Base-by-base conservation (phyloP, 2,113 vertebrate genomes). In the Synchiropus splendidus region DNA sequence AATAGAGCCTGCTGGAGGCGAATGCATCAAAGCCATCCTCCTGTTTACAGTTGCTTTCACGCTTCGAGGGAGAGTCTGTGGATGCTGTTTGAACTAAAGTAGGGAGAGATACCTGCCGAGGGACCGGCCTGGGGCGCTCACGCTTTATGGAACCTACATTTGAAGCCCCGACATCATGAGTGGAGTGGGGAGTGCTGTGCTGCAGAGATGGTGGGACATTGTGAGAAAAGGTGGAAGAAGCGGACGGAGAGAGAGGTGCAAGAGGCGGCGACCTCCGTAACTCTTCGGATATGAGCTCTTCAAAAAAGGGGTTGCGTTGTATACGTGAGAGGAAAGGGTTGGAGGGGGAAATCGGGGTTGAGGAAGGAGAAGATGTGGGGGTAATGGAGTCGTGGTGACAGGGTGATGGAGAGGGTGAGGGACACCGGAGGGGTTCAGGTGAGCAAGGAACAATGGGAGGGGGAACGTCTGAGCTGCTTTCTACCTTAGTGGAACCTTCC, bases 401-500 rank as follows among this genome's bases (percentile, higher is more conserved):
- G 71, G 82, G 61, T 67, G 65, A 59, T 77, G 68, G 12, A 40
- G 73, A 70, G 39, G 83, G 74, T 48, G 82, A 80, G 62, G 78
- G 72, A 64, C 43, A 46, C 18, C 60, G 75, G 54, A 64, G 70
- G 52, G 32, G 72, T 61, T 62, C 67, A 52, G 76, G 84, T 79
- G 71, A 83, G 77, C 77, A 21, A 72, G 83, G 76, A 85, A 84
- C 72, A 67, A 67, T 61, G 59, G 72, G 67, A 83, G 59, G 79
- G 82, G 85, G 80, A 73, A 80, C 84, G 44, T 88, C 89, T 85
- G 90, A 88, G 89, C 83, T 89, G 89, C 89, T 85, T 91, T 94
- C 92, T 94, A 91, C 89, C 86, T 90, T 88, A 91, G 92, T 86
- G 92, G 91, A 91, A 87, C 90, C 89, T 90, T 96, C 88, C 91